Conservation (phyloP, 2,797 vertebrate species). For the Phoebastria nigripes region DNA sequence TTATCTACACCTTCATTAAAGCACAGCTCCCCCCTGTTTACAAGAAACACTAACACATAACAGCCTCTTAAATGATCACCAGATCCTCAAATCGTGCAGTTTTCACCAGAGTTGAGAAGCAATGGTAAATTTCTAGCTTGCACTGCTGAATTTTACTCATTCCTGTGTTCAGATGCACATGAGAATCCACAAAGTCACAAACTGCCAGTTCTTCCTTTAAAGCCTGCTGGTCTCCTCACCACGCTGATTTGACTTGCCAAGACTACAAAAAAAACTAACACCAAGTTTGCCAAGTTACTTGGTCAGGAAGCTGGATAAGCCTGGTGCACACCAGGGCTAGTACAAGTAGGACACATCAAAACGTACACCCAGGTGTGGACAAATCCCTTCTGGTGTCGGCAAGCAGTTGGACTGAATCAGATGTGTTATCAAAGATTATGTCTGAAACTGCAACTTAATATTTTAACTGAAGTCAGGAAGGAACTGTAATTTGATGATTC, state of each 20-base stretch:
- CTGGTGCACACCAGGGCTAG: background rate
- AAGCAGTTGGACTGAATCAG: background rate
- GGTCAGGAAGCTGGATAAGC: background rate
- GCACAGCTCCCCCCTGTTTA: background rate
- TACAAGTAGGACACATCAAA: background rate
- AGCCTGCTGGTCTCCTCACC: background rate
- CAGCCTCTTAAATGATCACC: background rate
- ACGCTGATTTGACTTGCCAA: background rate
- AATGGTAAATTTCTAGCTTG: background rate
- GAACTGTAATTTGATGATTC: conserved; percentile 40
- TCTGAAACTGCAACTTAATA: background rate
- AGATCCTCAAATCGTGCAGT: background rate
- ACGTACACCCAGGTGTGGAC: background rate
- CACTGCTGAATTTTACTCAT: background rate
- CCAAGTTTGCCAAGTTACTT: background rate
- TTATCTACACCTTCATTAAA: background rate
- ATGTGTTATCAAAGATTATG: background rate
- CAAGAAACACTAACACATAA: background rate
- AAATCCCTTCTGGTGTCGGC: background rate
- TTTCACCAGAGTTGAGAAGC: background rate
- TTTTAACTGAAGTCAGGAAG: conserved; percentile 10
- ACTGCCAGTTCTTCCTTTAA: background rate
- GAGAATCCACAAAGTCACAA: background rate
- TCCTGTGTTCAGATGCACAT: background rate
- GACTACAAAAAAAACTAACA: background rate